Evolutionary conservation across 2,797 vertebrate genomes (phyloP).

Genomic region (Rhabdophis nuchalis): DNA sequence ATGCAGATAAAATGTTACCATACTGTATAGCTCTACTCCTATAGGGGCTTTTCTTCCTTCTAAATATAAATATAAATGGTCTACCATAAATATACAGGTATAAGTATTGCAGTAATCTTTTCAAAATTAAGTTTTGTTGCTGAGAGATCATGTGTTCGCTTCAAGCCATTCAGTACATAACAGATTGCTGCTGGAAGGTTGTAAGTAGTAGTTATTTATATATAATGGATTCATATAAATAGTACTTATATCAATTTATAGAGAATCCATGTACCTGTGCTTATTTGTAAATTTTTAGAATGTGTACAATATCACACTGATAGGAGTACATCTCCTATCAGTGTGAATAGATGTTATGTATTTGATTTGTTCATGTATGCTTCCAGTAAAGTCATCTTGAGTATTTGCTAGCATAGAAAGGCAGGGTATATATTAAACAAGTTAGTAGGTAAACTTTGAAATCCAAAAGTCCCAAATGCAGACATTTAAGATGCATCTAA

Average conservation of each 20-base stretch:
- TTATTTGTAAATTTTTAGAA: background rate
- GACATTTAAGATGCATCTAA: background rate
- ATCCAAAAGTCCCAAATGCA: background rate
- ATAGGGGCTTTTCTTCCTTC: background rate
- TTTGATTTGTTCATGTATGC: background rate
- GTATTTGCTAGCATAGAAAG: background rate
- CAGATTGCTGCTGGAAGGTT: background rate
- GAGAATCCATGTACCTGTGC: background rate
- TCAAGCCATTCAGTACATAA: background rate
- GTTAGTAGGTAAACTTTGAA: background rate
- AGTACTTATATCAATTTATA: background rate
- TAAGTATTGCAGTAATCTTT: background rate
- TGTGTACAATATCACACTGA: background rate
- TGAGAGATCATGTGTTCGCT: background rate
- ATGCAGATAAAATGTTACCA: background rate
- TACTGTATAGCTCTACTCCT: background rate
- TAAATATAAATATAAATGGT: background rate
- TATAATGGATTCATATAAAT: background rate
- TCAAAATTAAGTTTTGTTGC: background rate
- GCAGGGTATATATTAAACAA: background rate
- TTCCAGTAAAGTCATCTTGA: background rate
- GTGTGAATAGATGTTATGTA: background rate
- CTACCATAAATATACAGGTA: background rate
- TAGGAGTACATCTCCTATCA: background rate
- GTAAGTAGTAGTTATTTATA: background rate